Conservation (phyloP, 2,113 vertebrate species). For the Andinoacara biseriatus region DNA sequence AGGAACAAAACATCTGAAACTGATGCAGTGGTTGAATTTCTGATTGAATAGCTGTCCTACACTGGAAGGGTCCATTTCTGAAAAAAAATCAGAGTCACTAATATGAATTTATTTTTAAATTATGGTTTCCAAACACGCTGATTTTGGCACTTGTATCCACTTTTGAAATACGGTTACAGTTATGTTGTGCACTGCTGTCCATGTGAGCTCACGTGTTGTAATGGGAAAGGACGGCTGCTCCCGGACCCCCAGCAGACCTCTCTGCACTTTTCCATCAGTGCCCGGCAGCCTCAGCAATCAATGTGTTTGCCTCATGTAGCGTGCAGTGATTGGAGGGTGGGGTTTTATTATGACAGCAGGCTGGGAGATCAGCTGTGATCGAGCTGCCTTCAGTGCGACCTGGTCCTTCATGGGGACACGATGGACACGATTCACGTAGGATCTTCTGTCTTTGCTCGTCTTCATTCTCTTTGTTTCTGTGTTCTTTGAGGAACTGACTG, state of each 20-base stretch:
- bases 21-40: not conserved
- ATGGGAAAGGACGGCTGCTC: not conserved
- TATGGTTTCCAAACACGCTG: not conserved
- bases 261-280: conserved; percentile 31
- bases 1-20: not conserved
- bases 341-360: conserved; percentile 8
- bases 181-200: not conserved
- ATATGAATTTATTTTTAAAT: not conserved
- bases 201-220: not conserved
- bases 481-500: not conserved
- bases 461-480: not conserved
- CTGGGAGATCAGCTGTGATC: not conserved
- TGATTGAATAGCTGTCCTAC: not conserved
- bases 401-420: conserved; percentile 20
- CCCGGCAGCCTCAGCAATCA: conserved; percentile 34
- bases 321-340: conserved; percentile 18
- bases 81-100: not conserved
- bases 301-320: conserved; percentile 61
- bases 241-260: not conserved
- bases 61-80: not conserved
- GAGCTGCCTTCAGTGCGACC: not conserved
- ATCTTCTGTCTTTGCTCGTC: not conserved
- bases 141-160: not conserved
- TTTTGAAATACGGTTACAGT: not conserved
- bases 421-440: conserved; percentile 63